These are phyloP conservation scores for Montipora capitata DNA, from an alignment of 92 coral and sea anemone genomes.

Conservation along the genomic window DNA sequence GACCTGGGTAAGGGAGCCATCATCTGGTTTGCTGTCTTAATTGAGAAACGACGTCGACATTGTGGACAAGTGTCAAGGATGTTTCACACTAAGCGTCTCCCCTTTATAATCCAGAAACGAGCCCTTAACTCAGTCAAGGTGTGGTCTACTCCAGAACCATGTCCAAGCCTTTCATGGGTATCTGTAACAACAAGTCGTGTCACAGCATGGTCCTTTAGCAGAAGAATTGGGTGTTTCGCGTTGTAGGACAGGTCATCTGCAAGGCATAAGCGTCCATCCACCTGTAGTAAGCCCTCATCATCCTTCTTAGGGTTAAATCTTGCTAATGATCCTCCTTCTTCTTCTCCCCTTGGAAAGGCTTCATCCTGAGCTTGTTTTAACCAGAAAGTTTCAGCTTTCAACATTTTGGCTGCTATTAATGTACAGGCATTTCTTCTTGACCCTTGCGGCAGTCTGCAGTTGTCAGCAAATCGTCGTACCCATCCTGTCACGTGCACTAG, in stretches of 20 bases:
- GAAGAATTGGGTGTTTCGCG: constrained; percentile 54
- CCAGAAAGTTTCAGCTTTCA: constrained; percentile 35
- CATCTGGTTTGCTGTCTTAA: constrained; percentile 52
- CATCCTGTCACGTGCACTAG: constrained; percentile 65
- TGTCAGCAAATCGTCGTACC: constrained; percentile 37
- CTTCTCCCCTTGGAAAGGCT: constrained; percentile 15
- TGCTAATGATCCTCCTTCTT: constrained; percentile 23
- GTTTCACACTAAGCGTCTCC: constrained; percentile 50
- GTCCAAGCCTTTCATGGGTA: constrained; percentile 53
- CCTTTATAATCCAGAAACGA: constrained; percentile 52
- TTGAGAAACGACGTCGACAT: constrained; percentile 52
- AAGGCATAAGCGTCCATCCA: constrained; percentile 37
- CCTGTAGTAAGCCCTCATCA: constrained; percentile 33
- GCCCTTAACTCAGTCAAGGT: constrained; percentile 43
- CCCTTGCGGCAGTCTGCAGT: constrained; percentile 21
- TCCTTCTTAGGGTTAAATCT: constrained; percentile 46
- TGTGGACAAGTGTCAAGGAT: constrained; percentile 23
- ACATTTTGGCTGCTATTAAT: constrained; percentile 15
- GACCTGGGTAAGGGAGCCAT: constrained; percentile 67
- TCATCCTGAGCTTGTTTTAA: constrained; percentile 29
- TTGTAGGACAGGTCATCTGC: constrained; percentile 64
- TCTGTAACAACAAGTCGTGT: constrained; percentile 43
- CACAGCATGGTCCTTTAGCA: constrained; percentile 53
- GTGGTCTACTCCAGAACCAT: constrained; percentile 71
- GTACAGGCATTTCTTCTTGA: background rate